These are phyloP conservation scores for Pogona vitticeps DNA, from an alignment of 2,113 vertebrate species.

Conservation along the genomic window DNA sequence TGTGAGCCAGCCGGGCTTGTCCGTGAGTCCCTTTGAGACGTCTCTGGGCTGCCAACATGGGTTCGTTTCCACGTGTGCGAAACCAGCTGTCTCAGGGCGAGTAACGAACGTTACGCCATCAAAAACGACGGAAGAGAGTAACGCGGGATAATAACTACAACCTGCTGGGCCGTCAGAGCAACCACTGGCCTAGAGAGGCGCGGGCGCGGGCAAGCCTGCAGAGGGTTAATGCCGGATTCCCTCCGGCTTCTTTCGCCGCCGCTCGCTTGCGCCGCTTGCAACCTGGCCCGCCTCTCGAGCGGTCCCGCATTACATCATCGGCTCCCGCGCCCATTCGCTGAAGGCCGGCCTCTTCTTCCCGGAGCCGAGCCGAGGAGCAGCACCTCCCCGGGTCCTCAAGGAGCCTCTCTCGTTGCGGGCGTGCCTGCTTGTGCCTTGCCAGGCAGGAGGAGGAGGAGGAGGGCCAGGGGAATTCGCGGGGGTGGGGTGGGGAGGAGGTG, in stretches of 20 bases:
- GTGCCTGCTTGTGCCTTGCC: background rate
- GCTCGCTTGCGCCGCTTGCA: background rate
- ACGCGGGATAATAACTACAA: too few species aligned
- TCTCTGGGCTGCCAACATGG: too few species aligned
- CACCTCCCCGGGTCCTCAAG: background rate
- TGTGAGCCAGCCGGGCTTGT: background rate
- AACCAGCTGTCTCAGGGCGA: too few species aligned
- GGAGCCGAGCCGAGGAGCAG: too few species aligned
- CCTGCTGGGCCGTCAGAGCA: too few species aligned
- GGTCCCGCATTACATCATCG: conserved; percentile 81
- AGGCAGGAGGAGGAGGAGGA: too few species aligned
- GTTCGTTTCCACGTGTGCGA: background rate
- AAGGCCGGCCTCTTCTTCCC: conserved; percentile 22
- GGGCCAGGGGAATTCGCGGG: background rate
- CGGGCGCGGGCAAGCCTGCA: too few species aligned
- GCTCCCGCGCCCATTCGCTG: conserved; percentile 71
- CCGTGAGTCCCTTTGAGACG: background rate
- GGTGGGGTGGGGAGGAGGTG: too few species aligned
- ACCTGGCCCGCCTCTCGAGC: background rate
- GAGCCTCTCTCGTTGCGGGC: background rate
- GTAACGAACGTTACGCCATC: too few species aligned
- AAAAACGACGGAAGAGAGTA: too few species aligned
- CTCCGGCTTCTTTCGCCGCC: background rate
- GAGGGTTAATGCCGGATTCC: background rate
- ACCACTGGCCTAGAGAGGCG: background rate